A percentile compares a stretch with the other conserved stretches of the same genome.
Evolutionary conservation across 2,888 invertebrate species (phyloP).

Genomic region (Koerneria pararmatus): DNA sequence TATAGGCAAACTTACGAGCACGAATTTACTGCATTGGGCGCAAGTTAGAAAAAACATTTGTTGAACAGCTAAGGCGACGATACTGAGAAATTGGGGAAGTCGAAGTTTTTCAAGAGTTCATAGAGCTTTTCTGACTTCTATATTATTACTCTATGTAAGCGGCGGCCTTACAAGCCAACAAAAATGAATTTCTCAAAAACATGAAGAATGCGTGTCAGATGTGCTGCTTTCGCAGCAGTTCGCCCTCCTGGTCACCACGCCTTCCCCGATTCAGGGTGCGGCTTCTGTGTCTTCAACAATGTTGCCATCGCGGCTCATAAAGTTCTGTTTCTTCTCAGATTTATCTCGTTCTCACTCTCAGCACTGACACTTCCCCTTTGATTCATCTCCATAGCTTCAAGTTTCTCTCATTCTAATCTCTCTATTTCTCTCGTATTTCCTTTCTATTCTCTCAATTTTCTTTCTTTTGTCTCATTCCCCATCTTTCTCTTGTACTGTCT

Average conservation of each 20-base stretch:
- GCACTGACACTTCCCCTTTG: no score
- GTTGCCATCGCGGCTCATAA: constrained; percentile 82
- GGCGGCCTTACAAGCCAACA: neutral
- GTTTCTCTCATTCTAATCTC: no score
- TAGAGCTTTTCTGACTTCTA: neutral
- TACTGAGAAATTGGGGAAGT: neutral
- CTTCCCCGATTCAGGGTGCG: constrained; percentile 73
- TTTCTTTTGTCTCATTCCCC: no score
- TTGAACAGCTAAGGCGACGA: constrained; percentile 3
- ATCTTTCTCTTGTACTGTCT: no score
- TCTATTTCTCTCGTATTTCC: no score
- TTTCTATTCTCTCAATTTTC: no score
- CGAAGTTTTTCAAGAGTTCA: neutral
- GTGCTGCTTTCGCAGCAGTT: constrained; percentile 87
- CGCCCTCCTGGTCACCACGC: constrained; percentile 86
- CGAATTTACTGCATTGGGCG: no score
- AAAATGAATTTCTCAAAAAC: neutral
- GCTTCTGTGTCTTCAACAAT: constrained; percentile 98
- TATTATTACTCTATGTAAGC: neutral
- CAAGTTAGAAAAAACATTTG: no score
- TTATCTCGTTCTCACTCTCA: no score
- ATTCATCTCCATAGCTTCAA: no score
- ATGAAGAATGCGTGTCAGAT: constrained; percentile 19
- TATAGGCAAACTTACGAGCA: no score
- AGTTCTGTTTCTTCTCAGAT: constrained; percentile 21